Evolutionary conservation across 2,113 vertebrate genomes (phyloP).

Genomic region (Rhinichthys klamathensis): DNA sequence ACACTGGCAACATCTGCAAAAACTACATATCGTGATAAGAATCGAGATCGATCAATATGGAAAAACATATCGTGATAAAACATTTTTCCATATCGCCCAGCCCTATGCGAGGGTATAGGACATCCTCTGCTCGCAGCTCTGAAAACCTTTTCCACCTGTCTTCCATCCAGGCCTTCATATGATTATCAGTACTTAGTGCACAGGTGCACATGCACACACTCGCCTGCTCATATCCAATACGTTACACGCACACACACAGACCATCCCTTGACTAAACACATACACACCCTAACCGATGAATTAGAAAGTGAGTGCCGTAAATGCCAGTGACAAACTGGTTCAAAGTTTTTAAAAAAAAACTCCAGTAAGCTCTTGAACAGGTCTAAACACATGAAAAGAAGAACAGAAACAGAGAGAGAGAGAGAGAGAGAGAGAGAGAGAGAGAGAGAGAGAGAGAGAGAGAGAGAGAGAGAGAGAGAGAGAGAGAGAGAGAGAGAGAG

Average conservation of each 20-base stretch:
- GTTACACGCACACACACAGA: background rate
- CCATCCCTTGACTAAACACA: constrained; percentile 17
- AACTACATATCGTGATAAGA: too few species aligned
- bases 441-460: constrained; percentile 52
- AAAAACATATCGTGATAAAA: too few species aligned
- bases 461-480: constrained; percentile 45
- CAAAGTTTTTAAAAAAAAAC: constrained; percentile 29
- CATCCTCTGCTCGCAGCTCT: background rate
- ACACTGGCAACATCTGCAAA: too few species aligned
- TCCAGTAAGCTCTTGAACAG: constrained; percentile 14
- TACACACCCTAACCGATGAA: constrained; percentile 25
- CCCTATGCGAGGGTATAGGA: background rate
- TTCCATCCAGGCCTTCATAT: constrained; percentile 10
- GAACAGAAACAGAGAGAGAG: constrained; percentile 53
- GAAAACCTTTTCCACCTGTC: constrained; percentile 23
- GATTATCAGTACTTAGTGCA: constrained; percentile 6
- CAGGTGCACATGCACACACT: constrained; percentile 3
- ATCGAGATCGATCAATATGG: too few species aligned
- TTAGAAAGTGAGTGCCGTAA: constrained; percentile 33
- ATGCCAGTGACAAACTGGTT: constrained; percentile 7
- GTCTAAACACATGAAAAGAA: constrained; percentile 31
- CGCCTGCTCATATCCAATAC: background rate
- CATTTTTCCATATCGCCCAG: too few species aligned
- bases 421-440: constrained; percentile 44
- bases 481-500: constrained; percentile 58